These are phyloP conservation scores for Anagyrus pseudococci DNA, from an alignment of 2,888 invertebrate genomes.

Conservation along the genomic window DNA sequence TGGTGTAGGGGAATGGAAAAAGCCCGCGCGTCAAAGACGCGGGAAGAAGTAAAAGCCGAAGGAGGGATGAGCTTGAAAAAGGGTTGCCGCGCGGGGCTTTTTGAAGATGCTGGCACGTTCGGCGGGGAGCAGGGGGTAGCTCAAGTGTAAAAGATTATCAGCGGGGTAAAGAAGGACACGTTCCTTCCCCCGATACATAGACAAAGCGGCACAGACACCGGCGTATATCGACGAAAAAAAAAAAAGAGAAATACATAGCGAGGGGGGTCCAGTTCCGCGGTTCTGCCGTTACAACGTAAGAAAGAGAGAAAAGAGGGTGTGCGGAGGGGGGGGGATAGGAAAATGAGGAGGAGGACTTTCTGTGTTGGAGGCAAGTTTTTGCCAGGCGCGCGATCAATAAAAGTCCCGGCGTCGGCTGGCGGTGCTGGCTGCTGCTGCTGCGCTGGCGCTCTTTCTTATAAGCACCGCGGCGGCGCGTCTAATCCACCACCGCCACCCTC, in stretches of 20 bases:
- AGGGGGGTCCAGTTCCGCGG: slow-evolving; percentile 10
- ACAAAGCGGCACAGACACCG: slow-evolving; percentile 21
- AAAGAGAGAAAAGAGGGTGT: slow-evolving; percentile 41
- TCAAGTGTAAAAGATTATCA: slow-evolving; percentile 60
- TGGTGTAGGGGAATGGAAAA: slow-evolving; percentile 19
- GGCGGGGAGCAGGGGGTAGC: too few relatives aligned
- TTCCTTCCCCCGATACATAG: slow-evolving; percentile 10
- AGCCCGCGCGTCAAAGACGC: slow-evolving; percentile 42
- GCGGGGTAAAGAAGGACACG: slow-evolving; percentile 36
- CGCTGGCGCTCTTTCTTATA: neutral
- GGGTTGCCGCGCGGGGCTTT: slow-evolving; percentile 30
- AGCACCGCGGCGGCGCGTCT: slow-evolving; percentile 6
- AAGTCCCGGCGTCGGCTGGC: slow-evolving; percentile 55
- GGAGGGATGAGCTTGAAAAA: neutral
- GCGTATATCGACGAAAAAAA: slow-evolving; percentile 18
- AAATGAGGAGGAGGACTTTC: slow-evolving; percentile 35
- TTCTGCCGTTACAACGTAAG: slow-evolving; percentile 39
- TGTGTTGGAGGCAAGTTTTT: slow-evolving; percentile 60
- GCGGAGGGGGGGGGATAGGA: too few relatives aligned
- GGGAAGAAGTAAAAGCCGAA: slow-evolving; percentile 23
- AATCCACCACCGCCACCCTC: slow-evolving; percentile 37
- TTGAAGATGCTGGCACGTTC: too few relatives aligned
- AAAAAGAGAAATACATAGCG: slow-evolving; percentile 3
- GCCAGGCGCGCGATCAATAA: slow-evolving; percentile 63
- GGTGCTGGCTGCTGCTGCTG: slow-evolving; percentile 26